Evolutionary conservation across 2,888 invertebrate genomes (phyloP), one percentile per base, ranked within the genome.

Genomic region (Monochamus alternatus): DNA sequence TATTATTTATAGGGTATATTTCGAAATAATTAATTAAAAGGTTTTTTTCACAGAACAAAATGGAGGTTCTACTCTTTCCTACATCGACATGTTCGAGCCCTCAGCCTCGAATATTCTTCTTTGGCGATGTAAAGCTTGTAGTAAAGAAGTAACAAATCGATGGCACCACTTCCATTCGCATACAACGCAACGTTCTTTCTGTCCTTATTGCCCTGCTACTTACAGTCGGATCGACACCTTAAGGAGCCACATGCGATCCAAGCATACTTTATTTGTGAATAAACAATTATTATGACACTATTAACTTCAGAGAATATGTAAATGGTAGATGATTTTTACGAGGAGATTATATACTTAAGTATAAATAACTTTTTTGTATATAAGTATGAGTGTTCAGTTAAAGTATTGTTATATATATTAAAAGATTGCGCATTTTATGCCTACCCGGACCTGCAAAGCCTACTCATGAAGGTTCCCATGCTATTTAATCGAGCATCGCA

Each of bases 161-260:
- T 96, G 95, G 95, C 95, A 96, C 89, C 95, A 96, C 90, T 95
- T 93, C 91, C 95, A 95, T 90, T 94, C 94, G 85, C 95, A 96
- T 90, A 94, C 94, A 78, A 93, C 94, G 81, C 94, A 94, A 89
- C 92, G 95, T 85, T 95, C 94, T 83, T 92, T 93, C 86, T 96
- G 96, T 90, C 95, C 95, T 78, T 95, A 95, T 90, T 96, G 96
- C 90, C 94, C 95, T 81, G 95, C 95, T 85, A 95, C 95, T 78
- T 96, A 96, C 91, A 95, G 95, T 90, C 93, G 96, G 89, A 95
- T 95, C 89, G 96, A 96, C 90, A 96, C 96, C 68, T 91, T 96
- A 87, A 93, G 95, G 87, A 93, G 94, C 71, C 96, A 96, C 88
- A 92, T 96, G 89, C 92, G 95, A 82, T 92, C 93, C 87, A 95